These are phyloP conservation scores for Sarcoramphus papa DNA, from an alignment of 2,797 vertebrate species.

Conservation along the genomic window DNA sequence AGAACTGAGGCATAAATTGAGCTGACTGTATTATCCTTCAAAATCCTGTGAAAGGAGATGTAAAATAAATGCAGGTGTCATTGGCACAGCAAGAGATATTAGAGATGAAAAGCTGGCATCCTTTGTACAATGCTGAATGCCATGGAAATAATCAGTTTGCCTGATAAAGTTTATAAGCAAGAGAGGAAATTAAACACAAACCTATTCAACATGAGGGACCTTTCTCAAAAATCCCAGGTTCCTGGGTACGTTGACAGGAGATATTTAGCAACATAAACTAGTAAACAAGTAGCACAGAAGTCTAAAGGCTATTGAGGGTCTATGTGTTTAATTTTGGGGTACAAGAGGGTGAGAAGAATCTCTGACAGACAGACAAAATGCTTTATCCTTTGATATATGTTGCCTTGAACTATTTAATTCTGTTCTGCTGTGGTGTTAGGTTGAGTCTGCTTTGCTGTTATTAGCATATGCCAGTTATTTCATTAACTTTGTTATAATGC, in stretches of 20 bases:
- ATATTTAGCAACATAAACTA: neutral
- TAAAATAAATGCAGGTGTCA: conserved; percentile 33
- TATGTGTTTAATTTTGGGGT: neutral
- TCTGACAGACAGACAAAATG: neutral
- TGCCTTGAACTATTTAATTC: neutral
- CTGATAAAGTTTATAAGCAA: conserved; percentile 20
- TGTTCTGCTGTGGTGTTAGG: neutral
- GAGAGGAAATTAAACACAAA: conserved; percentile 53
- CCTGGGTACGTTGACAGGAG: neutral
- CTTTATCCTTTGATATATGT: neutral
- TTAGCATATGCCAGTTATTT: neutral
- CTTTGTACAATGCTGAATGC: conserved; percentile 21
- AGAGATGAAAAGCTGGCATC: conserved; percentile 3
- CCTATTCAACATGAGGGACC: neutral
- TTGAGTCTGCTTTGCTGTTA: neutral
- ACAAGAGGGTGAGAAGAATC: neutral
- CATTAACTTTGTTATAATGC: conserved; percentile 47
- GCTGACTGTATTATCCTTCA: conserved; percentile 1
- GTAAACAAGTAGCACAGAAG: neutral
- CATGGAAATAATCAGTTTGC: conserved; percentile 41
- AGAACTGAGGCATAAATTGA: conserved; percentile 24
- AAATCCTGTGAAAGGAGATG: conserved; percentile 20
- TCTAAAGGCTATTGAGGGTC: neutral
- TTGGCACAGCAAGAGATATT: conserved; percentile 6
- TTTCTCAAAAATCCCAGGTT: neutral